phyloP scores from a whole-genome alignment of 2,888 invertebrate species.

The Thumatha senex region DNA sequence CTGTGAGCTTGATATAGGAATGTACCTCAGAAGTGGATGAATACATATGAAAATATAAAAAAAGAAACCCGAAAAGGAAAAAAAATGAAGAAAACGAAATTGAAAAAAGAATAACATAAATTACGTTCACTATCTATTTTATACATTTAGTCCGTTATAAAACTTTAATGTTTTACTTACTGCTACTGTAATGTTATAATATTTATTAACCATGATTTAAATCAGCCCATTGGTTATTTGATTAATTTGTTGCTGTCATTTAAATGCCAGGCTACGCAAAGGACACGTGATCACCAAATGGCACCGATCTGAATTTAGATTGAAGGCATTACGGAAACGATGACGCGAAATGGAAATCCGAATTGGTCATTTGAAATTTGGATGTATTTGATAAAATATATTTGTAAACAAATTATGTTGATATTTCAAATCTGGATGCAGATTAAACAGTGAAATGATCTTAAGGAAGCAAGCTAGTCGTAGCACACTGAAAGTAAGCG shows the following conservation, averaged over 20 bases:
- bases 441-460: neutral
- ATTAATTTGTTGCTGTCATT: conserved; percentile 30
- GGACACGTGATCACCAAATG: conserved; percentile 47
- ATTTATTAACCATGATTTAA: neutral
- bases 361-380: conserved; percentile 57
- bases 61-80: no score
- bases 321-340: conserved; percentile 54
- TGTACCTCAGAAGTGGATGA: no score
- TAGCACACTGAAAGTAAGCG: no score
- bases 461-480: no score
- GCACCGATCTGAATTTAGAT: conserved; percentile 60
- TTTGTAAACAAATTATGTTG: conserved; percentile 1
- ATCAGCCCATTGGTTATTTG: conserved; percentile 19
- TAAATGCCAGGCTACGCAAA: conserved; percentile 8
- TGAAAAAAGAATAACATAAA: no score
- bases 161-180: conserved; percentile 10
- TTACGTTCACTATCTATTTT: no score
- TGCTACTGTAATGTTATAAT: no score
- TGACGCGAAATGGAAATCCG: conserved; percentile 54
- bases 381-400: conserved; percentile 22
- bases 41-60: no score
- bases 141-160: no score
- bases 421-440: neutral
- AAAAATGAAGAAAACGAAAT: no score
- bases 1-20: no score